Conservation (phyloP, 2,797 vertebrate genomes). For the Babyrousa celebensis region DNA sequence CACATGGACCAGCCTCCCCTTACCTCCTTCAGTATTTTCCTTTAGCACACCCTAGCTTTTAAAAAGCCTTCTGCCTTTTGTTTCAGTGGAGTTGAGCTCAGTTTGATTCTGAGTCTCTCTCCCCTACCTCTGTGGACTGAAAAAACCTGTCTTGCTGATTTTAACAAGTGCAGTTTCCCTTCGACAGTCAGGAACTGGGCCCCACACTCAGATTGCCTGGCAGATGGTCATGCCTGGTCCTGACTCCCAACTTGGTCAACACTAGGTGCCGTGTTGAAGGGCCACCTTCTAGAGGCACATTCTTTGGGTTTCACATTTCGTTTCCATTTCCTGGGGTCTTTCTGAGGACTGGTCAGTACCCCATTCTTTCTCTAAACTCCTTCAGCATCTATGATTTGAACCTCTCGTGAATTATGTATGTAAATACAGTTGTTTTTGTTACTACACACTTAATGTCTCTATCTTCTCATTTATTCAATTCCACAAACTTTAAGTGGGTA, state of each 20-base stretch:
- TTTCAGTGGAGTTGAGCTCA: not conserved
- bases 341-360: not conserved
- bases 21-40: not conserved
- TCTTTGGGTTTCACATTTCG: not conserved
- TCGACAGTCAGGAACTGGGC: not conserved
- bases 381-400: not conserved
- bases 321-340: not conserved
- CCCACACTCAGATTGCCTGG: not conserved
- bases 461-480: not conserved
- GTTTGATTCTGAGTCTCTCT: not conserved
- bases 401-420: not conserved
- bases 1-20: not conserved
- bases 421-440: not conserved
- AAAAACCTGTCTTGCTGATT: not conserved
- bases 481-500: not conserved
- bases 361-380: not conserved
- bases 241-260: not conserved
- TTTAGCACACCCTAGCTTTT: not conserved
- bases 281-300: not conserved
- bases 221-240: not conserved
- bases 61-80: not conserved
- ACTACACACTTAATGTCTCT: not conserved
- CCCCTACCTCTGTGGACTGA: not conserved
- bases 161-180: not conserved
- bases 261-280: not conserved